Evolutionary conservation across 1,140 invertebrate genomes (phyloP).

Genomic region (Leptinotarsa lineolata): DNA sequence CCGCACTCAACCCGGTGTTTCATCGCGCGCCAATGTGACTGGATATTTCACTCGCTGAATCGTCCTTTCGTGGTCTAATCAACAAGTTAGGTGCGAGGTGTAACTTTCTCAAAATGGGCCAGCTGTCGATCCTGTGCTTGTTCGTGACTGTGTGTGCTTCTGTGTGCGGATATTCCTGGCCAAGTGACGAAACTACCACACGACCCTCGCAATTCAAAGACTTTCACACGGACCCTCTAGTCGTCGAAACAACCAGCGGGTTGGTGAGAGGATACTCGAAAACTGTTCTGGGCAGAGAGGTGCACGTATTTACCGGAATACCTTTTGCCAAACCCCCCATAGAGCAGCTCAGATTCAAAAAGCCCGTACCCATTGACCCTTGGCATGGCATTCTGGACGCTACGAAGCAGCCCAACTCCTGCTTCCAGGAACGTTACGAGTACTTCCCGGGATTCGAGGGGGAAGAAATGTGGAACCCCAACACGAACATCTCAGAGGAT

Average conservation of each 20-base stretch:
- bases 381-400: constrained; percentile 86
- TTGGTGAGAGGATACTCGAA: constrained; percentile 76
- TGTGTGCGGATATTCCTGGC: constrained; percentile 52
- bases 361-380: constrained; percentile 80
- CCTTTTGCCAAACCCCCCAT: constrained; percentile 93
- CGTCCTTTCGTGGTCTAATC: constrained; percentile 16
- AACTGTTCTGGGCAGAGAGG: constrained; percentile 76
- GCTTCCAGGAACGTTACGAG: constrained; percentile 84
- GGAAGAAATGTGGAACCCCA: constrained; percentile 96
- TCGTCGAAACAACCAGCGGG: constrained; percentile 80
- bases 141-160: constrained; percentile 29
- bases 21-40: constrained; percentile 11
- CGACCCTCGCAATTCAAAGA: constrained; percentile 60
- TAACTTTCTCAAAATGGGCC: constrained; percentile 27
- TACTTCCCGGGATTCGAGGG: constrained; percentile 87
- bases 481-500: constrained; percentile 90
- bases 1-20: constrained; percentile 23
- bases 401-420: constrained; percentile 78
- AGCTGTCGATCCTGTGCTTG: constrained; percentile 29
- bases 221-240: constrained; percentile 69
- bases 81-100: constrained; percentile 12
- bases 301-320: constrained; percentile 91
- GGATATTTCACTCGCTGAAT: not conserved
- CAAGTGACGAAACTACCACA: constrained; percentile 57
- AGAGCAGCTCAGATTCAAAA: constrained; percentile 83